Percentiles rank a stretch among this genome's conserved stretches.
These are phyloP conservation scores for Geotrypetes seraphini DNA, from an alignment of 2,797 vertebrate species.

Conservation along the genomic window DNA sequence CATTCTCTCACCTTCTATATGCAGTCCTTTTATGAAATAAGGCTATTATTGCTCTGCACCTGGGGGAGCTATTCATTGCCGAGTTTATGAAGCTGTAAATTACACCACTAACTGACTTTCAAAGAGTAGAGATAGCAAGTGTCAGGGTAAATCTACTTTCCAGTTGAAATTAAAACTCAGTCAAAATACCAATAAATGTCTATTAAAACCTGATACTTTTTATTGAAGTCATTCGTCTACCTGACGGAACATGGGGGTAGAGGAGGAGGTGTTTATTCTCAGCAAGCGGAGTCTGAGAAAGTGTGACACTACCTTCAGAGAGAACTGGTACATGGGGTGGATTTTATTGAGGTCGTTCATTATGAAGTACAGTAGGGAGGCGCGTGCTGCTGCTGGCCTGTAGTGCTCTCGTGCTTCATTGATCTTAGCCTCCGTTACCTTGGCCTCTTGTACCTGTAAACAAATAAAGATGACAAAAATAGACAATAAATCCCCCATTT, in stretches of 20 bases:
- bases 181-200: no score
- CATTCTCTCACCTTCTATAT: no score
- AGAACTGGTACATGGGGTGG: constrained; percentile 97
- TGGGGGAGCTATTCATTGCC: background rate
- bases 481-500: background rate
- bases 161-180: background rate
- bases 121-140: background rate
- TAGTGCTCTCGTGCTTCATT: constrained; percentile 89
- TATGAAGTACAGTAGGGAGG: constrained; percentile 89
- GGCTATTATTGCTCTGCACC: background rate
- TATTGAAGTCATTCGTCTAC: background rate
- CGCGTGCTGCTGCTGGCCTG: constrained; percentile 66
- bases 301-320: constrained; percentile 74
- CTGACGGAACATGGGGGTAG: accelerated
- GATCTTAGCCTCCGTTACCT: constrained; percentile 78
- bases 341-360: constrained; percentile 85
- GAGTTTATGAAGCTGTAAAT: background rate
- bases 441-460: constrained; percentile 78
- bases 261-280: no score
- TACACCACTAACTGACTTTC: background rate
- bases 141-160: background rate
- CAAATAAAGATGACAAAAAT: background rate
- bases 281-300: background rate
- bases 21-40: background rate
- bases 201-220: accelerated